Percentiles rank a stretch among this genome's conserved stretches.
Conservation (phyloP, 2,113 vertebrate species). For the Chionis minor region DNA sequence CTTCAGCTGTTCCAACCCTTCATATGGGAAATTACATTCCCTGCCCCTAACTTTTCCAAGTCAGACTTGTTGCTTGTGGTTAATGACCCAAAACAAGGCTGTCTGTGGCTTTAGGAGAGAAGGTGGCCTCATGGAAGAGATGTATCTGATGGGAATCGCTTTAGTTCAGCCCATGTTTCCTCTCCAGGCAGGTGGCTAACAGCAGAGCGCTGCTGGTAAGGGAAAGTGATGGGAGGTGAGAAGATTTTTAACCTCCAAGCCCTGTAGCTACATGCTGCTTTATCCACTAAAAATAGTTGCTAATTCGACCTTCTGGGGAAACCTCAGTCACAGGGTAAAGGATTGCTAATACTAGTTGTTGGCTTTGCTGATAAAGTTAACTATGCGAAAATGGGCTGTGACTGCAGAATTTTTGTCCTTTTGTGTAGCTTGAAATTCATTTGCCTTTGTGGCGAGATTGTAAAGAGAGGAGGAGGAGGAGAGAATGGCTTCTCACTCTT, state of each 20-base stretch:
- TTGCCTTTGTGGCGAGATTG: neutral
- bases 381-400: neutral
- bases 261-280: neutral
- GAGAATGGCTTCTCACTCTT: neutral
- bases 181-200: neutral
- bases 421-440: neutral
- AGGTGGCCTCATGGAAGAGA: neutral
- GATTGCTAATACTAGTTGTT: neutral
- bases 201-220: neutral
- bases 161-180: neutral
- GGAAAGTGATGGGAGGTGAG: neutral
- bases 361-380: neutral
- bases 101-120: neutral
- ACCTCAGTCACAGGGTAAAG: neutral
- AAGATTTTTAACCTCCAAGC: neutral
- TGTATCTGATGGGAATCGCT: neutral
- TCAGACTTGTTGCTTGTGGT: neutral
- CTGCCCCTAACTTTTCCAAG: neutral
- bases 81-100: neutral
- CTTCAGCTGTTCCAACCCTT: neutral
- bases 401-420: neutral
- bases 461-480: neutral
- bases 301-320: neutral
- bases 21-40: neutral
- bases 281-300: slow-evolving; percentile 6